These are phyloP conservation scores for Drosophila subobscura DNA, from an alignment of 1,140 invertebrate species.

Conservation along the genomic window DNA sequence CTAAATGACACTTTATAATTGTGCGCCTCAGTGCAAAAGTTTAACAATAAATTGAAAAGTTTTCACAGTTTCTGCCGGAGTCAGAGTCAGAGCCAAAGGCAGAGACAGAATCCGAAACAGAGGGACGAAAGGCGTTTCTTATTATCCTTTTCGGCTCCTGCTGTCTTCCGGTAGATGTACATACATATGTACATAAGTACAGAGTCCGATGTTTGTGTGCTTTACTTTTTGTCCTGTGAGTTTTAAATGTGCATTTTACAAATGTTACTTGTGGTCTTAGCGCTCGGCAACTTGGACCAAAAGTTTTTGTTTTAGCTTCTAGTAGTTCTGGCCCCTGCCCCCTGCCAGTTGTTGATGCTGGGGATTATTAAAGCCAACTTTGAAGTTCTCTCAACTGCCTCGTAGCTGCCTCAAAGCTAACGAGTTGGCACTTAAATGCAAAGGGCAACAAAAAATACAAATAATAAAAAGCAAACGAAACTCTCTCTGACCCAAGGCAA, in stretches of 20 bases:
- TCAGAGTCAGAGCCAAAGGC: slow-evolving; percentile 64
- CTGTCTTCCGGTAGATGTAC: slow-evolving; percentile 13
- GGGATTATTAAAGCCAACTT: slow-evolving; percentile 74
- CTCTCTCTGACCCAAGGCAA: slow-evolving; percentile 38
- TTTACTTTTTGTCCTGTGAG: slow-evolving; percentile 58
- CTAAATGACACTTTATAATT: slow-evolving; percentile 83
- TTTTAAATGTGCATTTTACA: slow-evolving; percentile 82
- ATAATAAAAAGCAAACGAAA: slow-evolving; percentile 34
- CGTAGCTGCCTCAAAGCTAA: slow-evolving; percentile 55
- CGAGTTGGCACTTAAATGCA: slow-evolving; percentile 57
- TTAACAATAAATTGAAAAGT: slow-evolving; percentile 83
- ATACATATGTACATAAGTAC: slow-evolving; percentile 25
- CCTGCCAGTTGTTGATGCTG: slow-evolving; percentile 37
- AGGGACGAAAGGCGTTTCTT: slow-evolving; percentile 66
- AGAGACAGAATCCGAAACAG: slow-evolving; percentile 38
- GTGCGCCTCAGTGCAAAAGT: slow-evolving; percentile 80
- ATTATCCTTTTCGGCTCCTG: slow-evolving; percentile 71
- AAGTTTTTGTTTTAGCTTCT: slow-evolving; percentile 69
- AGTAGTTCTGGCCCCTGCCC: slow-evolving; percentile 48
- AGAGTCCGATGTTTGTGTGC: slow-evolving; percentile 28
- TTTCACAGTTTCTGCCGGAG: slow-evolving; percentile 70
- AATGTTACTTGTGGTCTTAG: slow-evolving; percentile 80
- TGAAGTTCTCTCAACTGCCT: slow-evolving; percentile 53
- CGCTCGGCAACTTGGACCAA: slow-evolving; percentile 60
- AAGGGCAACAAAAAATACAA: slow-evolving; percentile 13